Conservation (phyloP, 2,113 vertebrate species). For the Reinhardtius hippoglossoides region DNA sequence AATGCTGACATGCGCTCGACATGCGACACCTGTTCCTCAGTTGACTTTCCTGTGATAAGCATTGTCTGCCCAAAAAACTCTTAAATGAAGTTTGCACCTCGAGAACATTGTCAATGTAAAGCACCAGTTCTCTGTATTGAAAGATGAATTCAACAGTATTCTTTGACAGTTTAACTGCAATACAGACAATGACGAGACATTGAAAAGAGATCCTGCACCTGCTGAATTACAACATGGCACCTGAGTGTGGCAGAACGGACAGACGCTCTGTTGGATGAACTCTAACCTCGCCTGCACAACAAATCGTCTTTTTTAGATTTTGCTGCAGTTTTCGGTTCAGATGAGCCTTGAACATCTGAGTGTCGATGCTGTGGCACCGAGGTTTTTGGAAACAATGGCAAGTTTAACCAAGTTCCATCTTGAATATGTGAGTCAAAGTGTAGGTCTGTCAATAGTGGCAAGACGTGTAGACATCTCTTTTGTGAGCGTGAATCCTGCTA, state of each 20-base stretch:
- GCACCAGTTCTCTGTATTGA: conserved; percentile 8
- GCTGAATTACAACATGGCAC: neutral
- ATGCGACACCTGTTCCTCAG: neutral
- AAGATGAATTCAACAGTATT: conserved; percentile 1
- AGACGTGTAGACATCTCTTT: neutral
- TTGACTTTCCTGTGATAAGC: conserved; percentile 19
- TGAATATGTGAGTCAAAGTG: neutral
- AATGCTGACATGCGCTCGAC: conserved; percentile 16
- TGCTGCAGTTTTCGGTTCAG: conserved; percentile 5
- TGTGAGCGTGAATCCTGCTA: conserved; percentile 8
- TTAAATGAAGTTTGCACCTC: too few species aligned
- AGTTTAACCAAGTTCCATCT: neutral
- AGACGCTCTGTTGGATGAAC: neutral
- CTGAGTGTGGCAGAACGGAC: conserved; percentile 3
- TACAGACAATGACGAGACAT: neutral
- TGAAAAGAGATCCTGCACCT: neutral
- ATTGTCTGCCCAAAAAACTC: neutral
- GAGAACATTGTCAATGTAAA: conserved; percentile 8
- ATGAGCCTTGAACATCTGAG: conserved; percentile 1
- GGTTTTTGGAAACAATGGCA: neutral
- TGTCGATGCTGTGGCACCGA: neutral
- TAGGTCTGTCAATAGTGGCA: neutral
- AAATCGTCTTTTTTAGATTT: neutral
- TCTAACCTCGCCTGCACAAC: conserved; percentile 16
- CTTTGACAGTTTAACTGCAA: conserved; percentile 8